Percentiles rank a stretch among this genome's conserved stretches.
phyloP scores from a whole-genome alignment of 2,113 vertebrate genomes.

The Nesogale talazaci region DNA sequence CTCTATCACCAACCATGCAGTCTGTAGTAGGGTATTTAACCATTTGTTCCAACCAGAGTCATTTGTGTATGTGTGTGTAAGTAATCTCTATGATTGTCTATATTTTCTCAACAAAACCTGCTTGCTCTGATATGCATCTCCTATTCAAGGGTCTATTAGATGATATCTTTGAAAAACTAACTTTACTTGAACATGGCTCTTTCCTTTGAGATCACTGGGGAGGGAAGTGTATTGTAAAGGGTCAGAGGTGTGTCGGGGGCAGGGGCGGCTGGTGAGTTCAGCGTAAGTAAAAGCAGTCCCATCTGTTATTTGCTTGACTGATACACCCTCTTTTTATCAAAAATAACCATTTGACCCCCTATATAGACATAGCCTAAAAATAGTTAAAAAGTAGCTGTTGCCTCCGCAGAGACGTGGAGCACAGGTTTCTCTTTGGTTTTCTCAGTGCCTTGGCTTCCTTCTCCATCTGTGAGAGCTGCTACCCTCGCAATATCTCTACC shows the following conservation, averaged over 20 bases:
- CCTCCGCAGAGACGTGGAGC: too few relatives aligned
- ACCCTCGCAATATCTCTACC: too few relatives aligned
- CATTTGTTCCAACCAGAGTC: neutral
- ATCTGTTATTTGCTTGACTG: neutral
- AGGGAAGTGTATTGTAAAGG: neutral
- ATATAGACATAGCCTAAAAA: neutral
- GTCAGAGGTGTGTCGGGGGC: too few relatives aligned
- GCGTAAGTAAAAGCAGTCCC: neutral
- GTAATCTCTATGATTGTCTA: neutral
- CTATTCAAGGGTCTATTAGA: neutral
- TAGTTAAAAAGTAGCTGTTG: too few relatives aligned
- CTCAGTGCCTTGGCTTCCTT: too few relatives aligned
- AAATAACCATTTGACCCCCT: neutral
- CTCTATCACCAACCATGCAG: neutral
- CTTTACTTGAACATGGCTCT: neutral
- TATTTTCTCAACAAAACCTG: neutral
- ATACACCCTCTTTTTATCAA: neutral
- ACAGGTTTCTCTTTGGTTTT: too few relatives aligned
- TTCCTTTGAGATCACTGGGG: neutral
- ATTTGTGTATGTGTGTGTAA: too few relatives aligned
- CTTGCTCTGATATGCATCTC: neutral
- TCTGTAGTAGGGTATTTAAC: neutral
- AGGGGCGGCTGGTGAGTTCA: too few relatives aligned
- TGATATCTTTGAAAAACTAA: neutral
- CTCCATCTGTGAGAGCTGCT: neutral